Base-by-base conservation (phyloP, 2,113 vertebrate genomes). In the Cryptomyrus ogoouensis region DNA sequence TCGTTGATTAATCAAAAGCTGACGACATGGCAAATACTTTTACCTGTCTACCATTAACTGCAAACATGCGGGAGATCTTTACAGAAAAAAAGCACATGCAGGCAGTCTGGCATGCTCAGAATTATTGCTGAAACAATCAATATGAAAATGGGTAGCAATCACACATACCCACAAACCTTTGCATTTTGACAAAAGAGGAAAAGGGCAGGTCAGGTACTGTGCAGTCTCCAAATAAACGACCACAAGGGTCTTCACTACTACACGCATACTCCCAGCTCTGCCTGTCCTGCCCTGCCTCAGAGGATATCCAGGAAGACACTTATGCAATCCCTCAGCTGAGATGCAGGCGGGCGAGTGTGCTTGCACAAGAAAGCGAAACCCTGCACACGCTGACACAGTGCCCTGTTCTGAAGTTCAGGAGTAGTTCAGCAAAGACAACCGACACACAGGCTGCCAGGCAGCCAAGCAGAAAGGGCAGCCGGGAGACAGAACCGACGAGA, bases 1-100 rank as follows among this genome's bases (percentile, higher is more conserved):
- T 31, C 52, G 47, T n/a, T 19, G 46, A 66, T 70, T 56, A 90
- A 85, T 90, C 89, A 90, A 85, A 42, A 5, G n/a, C 39, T 84
- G 39, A 85, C 24, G 62, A 80, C 27, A 15, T 84, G 83, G 80
- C 31, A 83, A 85, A 83, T 56, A 44, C 53, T 50, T 66, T 39
- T 66, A 56, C n/a, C 89, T 39, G 39, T 6, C 44, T 62, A 77
- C 80, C 10, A 49, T 35, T 49, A 87, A 58, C 89, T 50, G 83
- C 46, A 66, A 42, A 42, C 15, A 13, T 49, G 17, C 39, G 46
- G 56, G 42, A 46, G 5, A 46, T 83, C 17, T n/a, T 42, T 3
- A 83, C 42, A n/a, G 10, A 42, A 83, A 21, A 49, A 83, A 77
- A 77, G 7, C 31, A 35, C 5, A 77, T 6, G 15, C 19, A 83